A percentile compares a stretch with the other conserved stretches of the same genome.
phyloP scores from a whole-genome alignment of 2,797 vertebrate species.

The Anas bahamensis region DNA sequence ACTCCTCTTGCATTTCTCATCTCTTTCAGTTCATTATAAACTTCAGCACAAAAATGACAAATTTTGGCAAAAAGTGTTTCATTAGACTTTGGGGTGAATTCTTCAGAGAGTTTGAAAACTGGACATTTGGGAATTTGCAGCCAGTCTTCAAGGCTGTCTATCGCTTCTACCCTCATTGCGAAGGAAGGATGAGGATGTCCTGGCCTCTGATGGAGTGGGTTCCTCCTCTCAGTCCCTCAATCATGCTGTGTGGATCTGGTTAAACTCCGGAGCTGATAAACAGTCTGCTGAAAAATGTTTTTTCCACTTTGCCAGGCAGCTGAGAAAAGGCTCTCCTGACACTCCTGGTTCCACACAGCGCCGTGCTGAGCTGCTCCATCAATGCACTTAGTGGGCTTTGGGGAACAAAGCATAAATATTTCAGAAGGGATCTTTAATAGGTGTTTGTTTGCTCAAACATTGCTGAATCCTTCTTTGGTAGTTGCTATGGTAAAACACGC shows the following conservation, averaged over 20 bases:
- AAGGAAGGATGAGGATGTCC: background rate
- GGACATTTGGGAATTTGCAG: background rate
- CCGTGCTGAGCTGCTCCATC: fast-evolving
- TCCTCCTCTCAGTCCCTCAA: background rate
- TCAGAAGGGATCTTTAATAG: slow-evolving; percentile 33
- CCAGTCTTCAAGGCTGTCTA: background rate
- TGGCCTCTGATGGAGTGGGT: background rate
- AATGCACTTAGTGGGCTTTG: slow-evolving; percentile 28
- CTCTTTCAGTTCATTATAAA: background rate
- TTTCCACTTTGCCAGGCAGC: slow-evolving; percentile 61
- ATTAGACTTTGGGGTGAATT: background rate
- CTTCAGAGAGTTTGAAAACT: background rate
- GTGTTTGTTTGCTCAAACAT: slow-evolving; percentile 46
- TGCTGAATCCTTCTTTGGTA: slow-evolving; percentile 23
- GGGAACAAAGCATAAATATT: slow-evolving; percentile 49
- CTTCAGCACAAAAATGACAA: background rate
- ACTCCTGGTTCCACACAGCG: background rate
- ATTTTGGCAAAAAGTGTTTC: background rate
- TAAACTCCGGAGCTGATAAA: background rate
- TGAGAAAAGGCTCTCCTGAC: background rate
- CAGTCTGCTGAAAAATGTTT: slow-evolving; percentile 4
- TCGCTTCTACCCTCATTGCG: background rate
- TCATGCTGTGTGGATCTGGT: background rate
- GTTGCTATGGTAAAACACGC: slow-evolving; percentile 52
- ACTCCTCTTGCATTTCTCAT: background rate